Evolutionary conservation across 2,888 invertebrate species (phyloP).

Genomic region (Cinara cedri): DNA sequence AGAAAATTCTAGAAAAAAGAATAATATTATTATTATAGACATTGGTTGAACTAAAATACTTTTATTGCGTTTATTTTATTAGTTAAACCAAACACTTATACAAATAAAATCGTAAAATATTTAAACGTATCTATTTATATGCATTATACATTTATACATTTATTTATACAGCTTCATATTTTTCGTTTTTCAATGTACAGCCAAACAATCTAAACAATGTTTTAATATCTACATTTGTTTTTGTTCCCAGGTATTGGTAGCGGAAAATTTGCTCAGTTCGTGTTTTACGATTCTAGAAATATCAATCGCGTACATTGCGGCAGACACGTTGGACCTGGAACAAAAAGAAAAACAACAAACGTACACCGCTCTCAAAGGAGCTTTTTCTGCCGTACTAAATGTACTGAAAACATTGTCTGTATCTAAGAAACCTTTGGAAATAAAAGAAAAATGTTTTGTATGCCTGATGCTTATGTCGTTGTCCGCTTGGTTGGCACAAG

Average conservation of each 20-base stretch:
- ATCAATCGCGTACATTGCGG: slow-evolving; percentile 79
- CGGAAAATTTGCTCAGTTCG: slow-evolving; percentile 79
- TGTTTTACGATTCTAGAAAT: slow-evolving; percentile 83
- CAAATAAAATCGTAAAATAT: no score
- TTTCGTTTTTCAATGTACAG: no score
- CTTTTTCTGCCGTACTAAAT: slow-evolving; percentile 81
- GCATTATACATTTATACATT: no score
- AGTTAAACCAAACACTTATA: no score
- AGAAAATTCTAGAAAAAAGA: no score
- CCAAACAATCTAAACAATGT: no score
- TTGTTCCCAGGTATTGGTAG: slow-evolving; percentile 74
- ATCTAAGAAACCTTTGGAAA: slow-evolving; percentile 72
- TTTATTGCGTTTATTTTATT: no score
- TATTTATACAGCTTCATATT: no score
- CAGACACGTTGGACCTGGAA: slow-evolving; percentile 82
- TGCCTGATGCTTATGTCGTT: slow-evolving; percentile 83
- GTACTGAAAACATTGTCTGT: slow-evolving; percentile 76
- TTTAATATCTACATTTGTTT: not conserved
- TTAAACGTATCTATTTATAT: no score
- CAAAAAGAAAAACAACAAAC: slow-evolving; percentile 90
- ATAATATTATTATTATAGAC: no score
- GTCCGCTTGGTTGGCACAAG: slow-evolving; percentile 89
- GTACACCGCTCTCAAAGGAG: slow-evolving; percentile 87
- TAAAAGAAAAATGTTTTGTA: slow-evolving; percentile 78
- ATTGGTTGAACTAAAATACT: no score